Base-by-base conservation (phyloP, 37 sponge, comb jelly and placozoan species). In the Axinella damicornis region DNA sequence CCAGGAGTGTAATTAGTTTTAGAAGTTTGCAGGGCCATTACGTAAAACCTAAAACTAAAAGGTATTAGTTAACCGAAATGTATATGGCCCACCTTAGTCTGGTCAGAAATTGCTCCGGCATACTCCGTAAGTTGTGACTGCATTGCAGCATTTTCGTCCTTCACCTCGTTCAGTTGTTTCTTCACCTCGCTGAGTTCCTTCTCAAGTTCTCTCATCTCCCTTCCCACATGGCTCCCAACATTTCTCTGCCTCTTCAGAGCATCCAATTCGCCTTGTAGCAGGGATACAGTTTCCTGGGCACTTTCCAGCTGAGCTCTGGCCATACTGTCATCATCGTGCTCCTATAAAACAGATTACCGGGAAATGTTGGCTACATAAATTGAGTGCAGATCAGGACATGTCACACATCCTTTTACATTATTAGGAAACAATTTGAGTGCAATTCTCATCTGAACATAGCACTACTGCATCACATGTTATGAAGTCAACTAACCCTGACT, bases 81-180 rank as follows among this genome's bases (percentile, higher is more conserved):
- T n/a, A n/a, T n/a, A n/a, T n/a, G 34, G 76, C 33, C 17, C 61
- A 88, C 89, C 74, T 74, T 76, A 22, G 41, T 27, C 36, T 82
- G 83, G 41, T 82, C 77, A 9, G 60, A 16, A 9, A 88, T 61
- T n/a, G 69, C 34, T 16, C 52, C 62, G 20, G 54, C 40, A 28
- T 86, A 86, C 70, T 78, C 87, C 59, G 28, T 57, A 0, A 86
- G 25, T 74, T 88, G 89, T 9, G 82, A 33, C 72, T 88, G 69
- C 32, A 88, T 57, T 19, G 83, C 89, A 2, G 88, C 67, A 57
- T 80, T 79, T 32, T 72, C 24, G 40, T 83, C 83, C 72, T 85
- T 92, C 56, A 38, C n/a, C 59, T 88, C 88, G 11, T 74, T 70
- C 57, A 85, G 46, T 75, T 83, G 36, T 16, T 69, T 53, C 46